Evolutionary conservation across 1,140 invertebrate genomes (phyloP).

Genomic region (Polypedilum pembai): DNA sequence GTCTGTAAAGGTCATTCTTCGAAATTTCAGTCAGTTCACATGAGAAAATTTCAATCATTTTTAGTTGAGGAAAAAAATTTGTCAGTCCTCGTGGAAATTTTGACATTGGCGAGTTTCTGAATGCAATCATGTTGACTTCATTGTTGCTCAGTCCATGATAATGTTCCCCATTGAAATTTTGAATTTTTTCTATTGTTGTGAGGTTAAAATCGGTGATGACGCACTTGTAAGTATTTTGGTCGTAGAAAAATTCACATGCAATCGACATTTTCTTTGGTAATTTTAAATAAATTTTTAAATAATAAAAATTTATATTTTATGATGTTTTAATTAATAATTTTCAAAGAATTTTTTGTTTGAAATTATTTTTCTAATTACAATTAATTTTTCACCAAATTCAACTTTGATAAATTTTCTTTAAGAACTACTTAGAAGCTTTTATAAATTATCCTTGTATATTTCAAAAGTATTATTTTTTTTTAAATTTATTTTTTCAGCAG

Average conservation of each 20-base stretch:
- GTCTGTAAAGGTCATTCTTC: background rate
- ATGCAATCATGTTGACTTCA: background rate
- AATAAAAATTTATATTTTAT: too few relatives aligned
- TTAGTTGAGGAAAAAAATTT: background rate
- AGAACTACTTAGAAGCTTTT: too few relatives aligned
- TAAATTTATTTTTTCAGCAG: too few relatives aligned
- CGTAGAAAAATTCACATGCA: background rate
- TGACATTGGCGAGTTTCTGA: background rate
- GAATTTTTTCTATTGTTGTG: background rate
- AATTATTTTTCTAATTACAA: too few relatives aligned
- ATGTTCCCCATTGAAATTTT: background rate
- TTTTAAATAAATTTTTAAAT: too few relatives aligned
- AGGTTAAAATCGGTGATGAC: background rate
- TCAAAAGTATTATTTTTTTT: too few relatives aligned
- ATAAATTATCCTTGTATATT: too few relatives aligned
- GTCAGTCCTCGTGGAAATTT: background rate
- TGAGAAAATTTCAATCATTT: background rate
- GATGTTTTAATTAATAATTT: too few relatives aligned
- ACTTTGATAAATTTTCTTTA: too few relatives aligned
- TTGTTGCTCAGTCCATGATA: background rate
- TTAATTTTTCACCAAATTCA: too few relatives aligned
- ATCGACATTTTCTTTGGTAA: too few relatives aligned
- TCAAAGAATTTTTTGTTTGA: too few relatives aligned
- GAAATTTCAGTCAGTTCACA: background rate
- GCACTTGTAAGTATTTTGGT: background rate